Percentiles rank a stretch among this genome's conserved stretches.
Conservation (phyloP, 2,797 vertebrate genomes). For the Erpetoichthys calabaricus region DNA sequence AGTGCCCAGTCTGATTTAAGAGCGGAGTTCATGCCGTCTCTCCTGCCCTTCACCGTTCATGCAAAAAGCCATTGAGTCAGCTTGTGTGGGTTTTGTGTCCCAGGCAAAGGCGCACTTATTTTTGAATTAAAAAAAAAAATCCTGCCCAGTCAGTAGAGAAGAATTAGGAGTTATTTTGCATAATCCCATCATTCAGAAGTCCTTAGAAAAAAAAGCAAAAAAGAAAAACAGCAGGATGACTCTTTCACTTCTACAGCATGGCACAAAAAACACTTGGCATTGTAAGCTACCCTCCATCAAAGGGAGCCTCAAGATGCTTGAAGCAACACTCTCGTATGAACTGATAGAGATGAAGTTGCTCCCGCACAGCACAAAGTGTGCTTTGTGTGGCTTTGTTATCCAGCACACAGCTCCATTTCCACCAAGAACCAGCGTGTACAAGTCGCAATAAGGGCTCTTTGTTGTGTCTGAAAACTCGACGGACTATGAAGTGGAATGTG, state of each 20-base stretch:
- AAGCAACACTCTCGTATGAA: constrained; percentile 16
- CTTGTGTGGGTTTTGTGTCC: not conserved
- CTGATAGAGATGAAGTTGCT: constrained; percentile 23
- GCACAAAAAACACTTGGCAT: constrained; percentile 12
- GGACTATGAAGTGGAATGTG: constrained; percentile 27
- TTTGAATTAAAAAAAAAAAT: not conserved
- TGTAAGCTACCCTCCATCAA: constrained; percentile 8
- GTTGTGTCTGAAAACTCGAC: constrained; percentile 21
- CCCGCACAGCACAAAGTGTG: constrained; percentile 22
- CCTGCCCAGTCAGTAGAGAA: not conserved
- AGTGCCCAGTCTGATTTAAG: too few species aligned
- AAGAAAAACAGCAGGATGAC: constrained; percentile 18
- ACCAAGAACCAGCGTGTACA: constrained; percentile 1
- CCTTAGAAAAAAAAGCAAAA: constrained; percentile 18
- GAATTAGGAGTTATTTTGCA: constrained; percentile 19
- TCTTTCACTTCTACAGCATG: constrained; percentile 21
- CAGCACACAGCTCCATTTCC: constrained; percentile 12
- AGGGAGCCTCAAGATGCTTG: constrained; percentile 18
- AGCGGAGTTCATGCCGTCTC: too few species aligned
- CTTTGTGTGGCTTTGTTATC: constrained; percentile 22
- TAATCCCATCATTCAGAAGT: constrained; percentile 22
- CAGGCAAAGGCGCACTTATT: not conserved
- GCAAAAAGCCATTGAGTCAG: not conserved
- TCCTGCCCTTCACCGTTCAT: too few species aligned
- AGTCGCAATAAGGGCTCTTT: constrained; percentile 14